Conservation (phyloP, 2,797 vertebrate genomes). For the Phaenicophaeus curvirostris region DNA sequence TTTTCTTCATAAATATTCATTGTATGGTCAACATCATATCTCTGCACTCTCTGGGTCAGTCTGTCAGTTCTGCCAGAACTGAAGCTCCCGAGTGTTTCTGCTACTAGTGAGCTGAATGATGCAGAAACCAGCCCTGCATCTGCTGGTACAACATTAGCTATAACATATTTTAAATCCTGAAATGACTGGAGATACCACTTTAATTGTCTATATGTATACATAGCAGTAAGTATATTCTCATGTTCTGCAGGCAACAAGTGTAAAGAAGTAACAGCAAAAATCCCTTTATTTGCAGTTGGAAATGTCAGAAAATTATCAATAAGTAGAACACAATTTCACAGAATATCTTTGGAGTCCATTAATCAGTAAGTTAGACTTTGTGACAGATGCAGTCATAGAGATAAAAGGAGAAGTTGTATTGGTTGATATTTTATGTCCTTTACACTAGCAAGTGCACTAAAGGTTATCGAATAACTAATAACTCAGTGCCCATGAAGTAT, state of each 20-base stretch:
- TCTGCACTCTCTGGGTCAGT: neutral
- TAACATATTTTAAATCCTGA: neutral
- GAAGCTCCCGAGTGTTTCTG: neutral
- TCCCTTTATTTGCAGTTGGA: neutral
- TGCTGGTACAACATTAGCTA: neutral
- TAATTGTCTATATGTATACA: neutral
- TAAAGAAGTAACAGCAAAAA: neutral
- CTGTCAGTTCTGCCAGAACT: neutral
- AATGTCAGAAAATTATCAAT: conserved; percentile 43
- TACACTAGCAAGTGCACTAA: conserved; percentile 29
- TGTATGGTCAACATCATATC: neutral
- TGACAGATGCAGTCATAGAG: conserved; percentile 45
- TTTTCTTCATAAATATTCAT: neutral
- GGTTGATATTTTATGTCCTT: conserved; percentile 67
- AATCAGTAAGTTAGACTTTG: conserved; percentile 51
- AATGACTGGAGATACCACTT: neutral
- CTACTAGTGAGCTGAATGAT: neutral
- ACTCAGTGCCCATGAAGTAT: neutral
- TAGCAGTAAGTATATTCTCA: neutral
- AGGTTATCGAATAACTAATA: conserved; percentile 42
- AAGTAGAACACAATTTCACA: neutral
- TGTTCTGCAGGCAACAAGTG: neutral
- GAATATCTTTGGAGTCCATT: conserved; percentile 42
- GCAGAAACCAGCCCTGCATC: neutral
- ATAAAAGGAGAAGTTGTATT: neutral